phyloP scores from a whole-genome alignment of 2,113 vertebrate species.

The Ophthalmolycus amberensis region DNA sequence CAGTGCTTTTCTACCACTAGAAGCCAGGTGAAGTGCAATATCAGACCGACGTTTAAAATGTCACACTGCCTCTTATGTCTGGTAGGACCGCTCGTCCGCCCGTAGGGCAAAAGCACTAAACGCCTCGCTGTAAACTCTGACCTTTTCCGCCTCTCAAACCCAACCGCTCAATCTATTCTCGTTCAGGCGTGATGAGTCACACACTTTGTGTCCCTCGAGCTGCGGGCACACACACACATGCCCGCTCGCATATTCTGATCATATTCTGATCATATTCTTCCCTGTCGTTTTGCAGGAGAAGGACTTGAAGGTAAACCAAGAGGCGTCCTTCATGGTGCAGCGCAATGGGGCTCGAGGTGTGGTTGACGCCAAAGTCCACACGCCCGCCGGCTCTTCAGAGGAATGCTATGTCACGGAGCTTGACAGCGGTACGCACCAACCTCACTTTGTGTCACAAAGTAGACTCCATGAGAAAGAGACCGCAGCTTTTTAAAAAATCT shows the following conservation, averaged over 20 bases:
- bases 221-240: slow-evolving; percentile 1
- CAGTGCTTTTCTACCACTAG: slow-evolving; percentile 33
- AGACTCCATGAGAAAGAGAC: background rate
- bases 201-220: slow-evolving; percentile 47
- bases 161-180: slow-evolving; percentile 59
- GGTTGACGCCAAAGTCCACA: slow-evolving; percentile 93
- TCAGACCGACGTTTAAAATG: slow-evolving; percentile 59
- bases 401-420: slow-evolving; percentile 94
- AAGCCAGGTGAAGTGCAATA: slow-evolving; percentile 53
- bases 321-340: slow-evolving; percentile 94
- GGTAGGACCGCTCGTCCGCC: slow-evolving; percentile 30
- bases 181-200: slow-evolving; percentile 67
- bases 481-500: background rate
- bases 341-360: slow-evolving; percentile 91
- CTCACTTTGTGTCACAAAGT: background rate
- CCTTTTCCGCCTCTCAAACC: slow-evolving; percentile 63
- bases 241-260: slow-evolving; percentile 9
- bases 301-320: slow-evolving; percentile 92
- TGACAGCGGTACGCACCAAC: slow-evolving; percentile 87
- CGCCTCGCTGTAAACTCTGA: slow-evolving; percentile 69
- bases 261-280: slow-evolving; percentile 18
- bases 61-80: slow-evolving; percentile 56
- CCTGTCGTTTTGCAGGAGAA: slow-evolving; percentile 86
- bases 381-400: slow-evolving; percentile 89
- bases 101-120: slow-evolving; percentile 61